A percentile compares a stretch with the other conserved stretches of the same genome.
phyloP scores from a whole-genome alignment of 2,113 vertebrate genomes.

The Terrapene triunguis region DNA sequence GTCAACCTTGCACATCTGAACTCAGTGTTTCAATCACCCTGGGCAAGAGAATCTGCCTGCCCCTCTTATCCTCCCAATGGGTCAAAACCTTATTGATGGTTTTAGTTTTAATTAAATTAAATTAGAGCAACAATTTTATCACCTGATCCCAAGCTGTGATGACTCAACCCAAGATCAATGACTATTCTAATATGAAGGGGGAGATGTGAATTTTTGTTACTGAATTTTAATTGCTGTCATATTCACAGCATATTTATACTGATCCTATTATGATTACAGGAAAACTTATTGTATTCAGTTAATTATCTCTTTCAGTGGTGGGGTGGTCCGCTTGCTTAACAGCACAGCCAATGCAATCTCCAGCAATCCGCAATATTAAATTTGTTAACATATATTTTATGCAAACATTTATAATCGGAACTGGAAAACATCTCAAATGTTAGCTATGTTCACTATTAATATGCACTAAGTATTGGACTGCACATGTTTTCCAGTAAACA shows the following conservation, averaged over 20 bases:
- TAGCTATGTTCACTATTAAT: not conserved
- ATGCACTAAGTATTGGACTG: not conserved
- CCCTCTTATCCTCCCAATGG: not conserved
- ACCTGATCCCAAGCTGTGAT: not conserved
- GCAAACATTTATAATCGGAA: not conserved
- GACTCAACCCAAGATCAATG: not conserved
- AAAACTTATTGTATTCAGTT: not conserved
- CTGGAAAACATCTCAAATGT: not conserved
- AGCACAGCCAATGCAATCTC: not conserved
- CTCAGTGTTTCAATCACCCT: not conserved
- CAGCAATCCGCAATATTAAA: not conserved
- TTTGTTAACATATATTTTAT: not conserved
- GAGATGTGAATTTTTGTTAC: not conserved
- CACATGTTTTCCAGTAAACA: not conserved
- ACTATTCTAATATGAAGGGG: not conserved
- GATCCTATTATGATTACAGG: not conserved
- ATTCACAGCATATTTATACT: not conserved
- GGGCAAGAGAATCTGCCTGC: not conserved
- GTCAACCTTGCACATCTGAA: not conserved
- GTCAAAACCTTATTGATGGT: not conserved
- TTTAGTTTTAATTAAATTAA: constrained; percentile 1
- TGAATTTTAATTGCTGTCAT: not conserved
- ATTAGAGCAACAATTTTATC: not conserved
- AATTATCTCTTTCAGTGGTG: not conserved
- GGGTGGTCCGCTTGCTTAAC: not conserved